Base-by-base conservation (phyloP, 2,113 vertebrate species). In the Hippocampus comes region DNA sequence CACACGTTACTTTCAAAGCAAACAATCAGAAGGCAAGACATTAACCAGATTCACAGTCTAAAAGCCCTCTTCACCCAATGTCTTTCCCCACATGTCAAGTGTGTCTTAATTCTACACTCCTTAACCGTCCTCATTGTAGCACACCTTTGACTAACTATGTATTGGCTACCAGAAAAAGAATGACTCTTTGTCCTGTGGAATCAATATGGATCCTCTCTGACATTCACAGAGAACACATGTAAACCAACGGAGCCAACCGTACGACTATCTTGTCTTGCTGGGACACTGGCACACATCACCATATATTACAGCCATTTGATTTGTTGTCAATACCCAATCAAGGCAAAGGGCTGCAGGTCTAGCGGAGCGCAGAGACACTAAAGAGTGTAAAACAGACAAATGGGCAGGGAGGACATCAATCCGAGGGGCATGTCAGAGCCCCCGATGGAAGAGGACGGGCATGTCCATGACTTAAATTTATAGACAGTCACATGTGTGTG, bases 1-100 rank as follows among this genome's bases (percentile, higher is more conserved):
- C 93, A 95, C 95, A 92, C 93, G 93, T 95, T 95, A 91, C 93
- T 93, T 95, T 83, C 86, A 87, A 89, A 95, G 93, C 93, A 93
- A 90, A 94, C 94, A 94, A 95, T 94, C 94, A 92, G 93, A 94
- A 92, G 94, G 87, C 87, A 95, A 94, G 95, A 93, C 93, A 94
- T 94, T 96, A 95, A 95, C 93, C 92, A 92, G 91, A 91, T 94
- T 96, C 94, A 91, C 92, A 94, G 93, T 95, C 91, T 94, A 92
- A 93, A 86, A 93, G 91, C 90, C 92, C 89, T 82, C 86, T 80
- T 88, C 88, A 80, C 66, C 72, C 68, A 74, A 71, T 72, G 91
- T 88, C 93, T 92, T 94, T 95, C 93, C 89, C 80, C 88, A 91
- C 89, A 92, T 91, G 94, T 92, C 79, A 88, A 92, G 88, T 91